Conservation (phyloP, 2,888 invertebrate genomes). For the Desoria tigrina region DNA sequence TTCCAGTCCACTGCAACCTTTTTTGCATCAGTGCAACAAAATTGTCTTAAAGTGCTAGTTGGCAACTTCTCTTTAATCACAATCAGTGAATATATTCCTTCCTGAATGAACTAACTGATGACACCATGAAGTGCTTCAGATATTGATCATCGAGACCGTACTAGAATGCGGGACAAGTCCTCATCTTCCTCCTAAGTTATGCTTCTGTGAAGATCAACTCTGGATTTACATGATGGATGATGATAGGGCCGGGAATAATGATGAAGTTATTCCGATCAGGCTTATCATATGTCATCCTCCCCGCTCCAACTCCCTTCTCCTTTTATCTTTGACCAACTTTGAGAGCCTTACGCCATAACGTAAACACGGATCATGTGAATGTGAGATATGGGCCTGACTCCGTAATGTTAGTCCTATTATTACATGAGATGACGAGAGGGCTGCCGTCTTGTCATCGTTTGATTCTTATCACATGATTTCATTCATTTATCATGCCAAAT, state of each 20-base stretch:
- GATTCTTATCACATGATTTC: conserved; percentile 20
- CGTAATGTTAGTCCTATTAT: too few species aligned
- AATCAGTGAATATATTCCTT: too few species aligned
- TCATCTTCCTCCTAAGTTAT: too few species aligned
- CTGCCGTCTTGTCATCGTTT: conserved; percentile 26
- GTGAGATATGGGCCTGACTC: neutral
- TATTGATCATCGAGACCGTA: too few species aligned
- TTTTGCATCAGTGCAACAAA: neutral
- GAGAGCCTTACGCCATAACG: neutral
- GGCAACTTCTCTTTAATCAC: too few species aligned
- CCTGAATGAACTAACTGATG: too few species aligned
- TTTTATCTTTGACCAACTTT: conserved; percentile 4
- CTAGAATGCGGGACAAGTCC: too few species aligned
- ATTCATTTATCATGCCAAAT: conserved; percentile 19
- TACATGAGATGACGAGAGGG: conserved; percentile 20
- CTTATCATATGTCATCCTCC: conserved; percentile 6
- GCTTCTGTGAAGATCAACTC: too few species aligned
- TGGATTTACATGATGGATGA: too few species aligned
- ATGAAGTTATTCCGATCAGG: conserved; percentile 24
- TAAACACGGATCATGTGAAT: neutral
- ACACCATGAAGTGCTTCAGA: too few species aligned
- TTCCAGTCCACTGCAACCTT: neutral
- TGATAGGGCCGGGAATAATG: neutral
- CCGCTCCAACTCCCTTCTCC: neutral
- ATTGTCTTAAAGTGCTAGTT: neutral